These are phyloP conservation scores for Drosophila lutescens DNA, from an alignment of 2,888 invertebrate genomes.

Conservation along the genomic window DNA sequence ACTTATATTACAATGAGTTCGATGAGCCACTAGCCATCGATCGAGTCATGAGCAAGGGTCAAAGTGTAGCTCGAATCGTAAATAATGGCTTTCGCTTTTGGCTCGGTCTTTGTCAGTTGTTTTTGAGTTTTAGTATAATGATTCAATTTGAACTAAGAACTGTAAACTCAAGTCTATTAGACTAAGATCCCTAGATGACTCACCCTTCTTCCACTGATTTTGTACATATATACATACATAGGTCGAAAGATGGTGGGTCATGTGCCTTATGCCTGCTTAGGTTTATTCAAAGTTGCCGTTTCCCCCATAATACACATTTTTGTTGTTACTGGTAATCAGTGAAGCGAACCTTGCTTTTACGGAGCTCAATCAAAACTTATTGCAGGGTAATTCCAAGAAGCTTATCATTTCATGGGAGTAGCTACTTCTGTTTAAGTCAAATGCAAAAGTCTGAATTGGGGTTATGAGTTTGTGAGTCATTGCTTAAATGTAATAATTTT, in stretches of 20 bases:
- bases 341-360: not conserved
- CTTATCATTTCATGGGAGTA: slow-evolving; percentile 8
- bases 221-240: not conserved
- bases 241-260: not conserved
- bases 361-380: not conserved
- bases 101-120: slow-evolving; percentile 3
- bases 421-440: not conserved
- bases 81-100: slow-evolving; percentile 28
- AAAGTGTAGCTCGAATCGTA: slow-evolving; percentile 37
- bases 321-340: no score
- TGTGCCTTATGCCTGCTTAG: not conserved
- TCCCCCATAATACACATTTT: not conserved
- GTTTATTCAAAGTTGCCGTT: not conserved
- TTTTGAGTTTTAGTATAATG: slow-evolving; percentile 3
- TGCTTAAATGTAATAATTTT: not conserved
- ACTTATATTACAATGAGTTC: slow-evolving; percentile 26
- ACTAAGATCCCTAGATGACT: not conserved
- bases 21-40: slow-evolving; percentile 21
- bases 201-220: not conserved
- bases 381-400: slow-evolving; percentile 4
- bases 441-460: not conserved
- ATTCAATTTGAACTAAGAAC: slow-evolving; percentile 4
- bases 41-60: slow-evolving; percentile 25
- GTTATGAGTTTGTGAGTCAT: not conserved
- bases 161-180: not conserved